Evolutionary conservation across 2,888 invertebrate genomes (phyloP).

Genomic region (Uloborus plumipes): DNA sequence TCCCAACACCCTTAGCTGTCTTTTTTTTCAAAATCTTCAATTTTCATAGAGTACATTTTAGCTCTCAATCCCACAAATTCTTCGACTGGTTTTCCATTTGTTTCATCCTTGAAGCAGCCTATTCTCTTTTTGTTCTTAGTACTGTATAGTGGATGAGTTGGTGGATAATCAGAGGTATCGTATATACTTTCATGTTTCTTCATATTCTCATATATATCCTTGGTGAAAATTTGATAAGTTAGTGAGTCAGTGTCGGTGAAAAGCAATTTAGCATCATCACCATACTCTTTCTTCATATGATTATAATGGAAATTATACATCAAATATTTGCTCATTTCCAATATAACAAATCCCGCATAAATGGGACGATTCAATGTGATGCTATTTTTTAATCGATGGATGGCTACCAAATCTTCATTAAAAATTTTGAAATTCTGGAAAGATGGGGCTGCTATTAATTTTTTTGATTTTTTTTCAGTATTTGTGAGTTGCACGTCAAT

Average conservation of each 20-base stretch:
- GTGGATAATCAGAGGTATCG: slow-evolving; percentile 2
- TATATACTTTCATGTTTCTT: neutral
- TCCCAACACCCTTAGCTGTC: slow-evolving; percentile 8
- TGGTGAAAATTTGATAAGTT: neutral
- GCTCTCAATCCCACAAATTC: slow-evolving; percentile 17
- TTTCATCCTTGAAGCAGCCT: slow-evolving; percentile 17
- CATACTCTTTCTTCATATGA: slow-evolving; percentile 65
- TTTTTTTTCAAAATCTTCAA: neutral
- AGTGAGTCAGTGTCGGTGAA: slow-evolving; percentile 69
- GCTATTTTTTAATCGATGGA: neutral
- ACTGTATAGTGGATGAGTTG: neutral
- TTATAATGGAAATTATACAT: slow-evolving; percentile 67
- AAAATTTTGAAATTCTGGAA: slow-evolving; percentile 68
- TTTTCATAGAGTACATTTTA: slow-evolving; percentile 12
- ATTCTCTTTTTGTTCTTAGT: neutral
- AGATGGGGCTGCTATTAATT: slow-evolving; percentile 39
- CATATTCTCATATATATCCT: slow-evolving; percentile 10
- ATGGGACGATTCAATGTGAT: slow-evolving; percentile 65
- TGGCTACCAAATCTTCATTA: slow-evolving; percentile 26
- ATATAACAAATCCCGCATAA: slow-evolving; percentile 66
- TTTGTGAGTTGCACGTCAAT: slow-evolving; percentile 68
- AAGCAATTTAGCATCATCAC: slow-evolving; percentile 62
- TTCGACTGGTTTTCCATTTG: neutral
- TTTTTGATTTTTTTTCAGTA: slow-evolving; percentile 27
- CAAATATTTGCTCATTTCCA: slow-evolving; percentile 67